Evolutionary conservation across 2,113 vertebrate species (phyloP), one percentile per base, ranked within the genome.

Genomic region (Marmota monax): DNA sequence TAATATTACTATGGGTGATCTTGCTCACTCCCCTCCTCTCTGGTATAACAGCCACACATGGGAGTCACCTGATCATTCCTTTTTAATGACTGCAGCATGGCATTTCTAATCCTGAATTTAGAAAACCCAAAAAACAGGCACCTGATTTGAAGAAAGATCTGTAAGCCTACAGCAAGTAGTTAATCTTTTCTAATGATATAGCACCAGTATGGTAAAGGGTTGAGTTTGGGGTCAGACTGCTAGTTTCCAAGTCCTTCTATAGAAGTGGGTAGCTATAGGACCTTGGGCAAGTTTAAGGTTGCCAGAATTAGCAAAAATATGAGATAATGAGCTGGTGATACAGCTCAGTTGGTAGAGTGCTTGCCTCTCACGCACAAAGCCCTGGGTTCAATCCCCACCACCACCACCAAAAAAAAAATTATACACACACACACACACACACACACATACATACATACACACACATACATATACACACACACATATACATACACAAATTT

Each of bases 91-190:
- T 53, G 22, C n/a, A 87, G 14, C 11, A 56, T 83, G 34, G 27
- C 39, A 83, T 92, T 69, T 83, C 77, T 76, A 18, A 76, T 76
- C 17, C 48, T 45, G 25, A 88, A 92, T 53, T 95, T 29, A 69
- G 85, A 88, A 53, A 94, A 73, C 53, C 17, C 56, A 51, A 48
- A 37, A 85, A 61, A 14, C 32, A 84, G 16, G 82, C 27, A 67
- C 42, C 42, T 53, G 39, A 51, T 34, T 12, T 91, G 18, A 87
- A 67, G 56, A 84, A 90, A 32, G 7, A 80, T 61, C 27, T 74
- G 4, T 67, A 92, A 65, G 8, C 84, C 56, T 95, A 14, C 0
- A 67, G 29, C 56, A 76, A 72, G 37, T n/a, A 83, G 29, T 84
- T 85, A 56, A 48, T 83, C 39, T 79, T 84, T 90, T 63, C 13